Evolutionary conservation across 2,113 vertebrate genomes (phyloP).

Genomic region (Pachypanchax playfairii): DNA sequence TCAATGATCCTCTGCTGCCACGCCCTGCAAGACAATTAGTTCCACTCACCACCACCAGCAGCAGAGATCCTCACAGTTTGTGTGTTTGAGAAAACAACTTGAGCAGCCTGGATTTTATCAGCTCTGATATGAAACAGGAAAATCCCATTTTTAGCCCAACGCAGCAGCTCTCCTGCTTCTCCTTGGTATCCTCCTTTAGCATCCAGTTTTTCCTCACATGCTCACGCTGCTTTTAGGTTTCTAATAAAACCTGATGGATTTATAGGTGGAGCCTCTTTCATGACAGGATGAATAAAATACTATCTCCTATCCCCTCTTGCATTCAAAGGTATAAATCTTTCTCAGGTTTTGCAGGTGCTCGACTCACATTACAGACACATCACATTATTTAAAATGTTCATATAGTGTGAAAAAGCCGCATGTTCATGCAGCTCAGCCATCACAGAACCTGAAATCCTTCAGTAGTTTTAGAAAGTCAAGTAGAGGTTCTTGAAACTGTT

Average conservation of each 20-base stretch:
- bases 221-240: not conserved
- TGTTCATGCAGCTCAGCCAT: not conserved
- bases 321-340: not conserved
- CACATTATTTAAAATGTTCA: not conserved
- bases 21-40: no score
- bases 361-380: not conserved
- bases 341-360: not conserved
- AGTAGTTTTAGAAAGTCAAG: no score
- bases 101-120: conserved; percentile 33
- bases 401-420: not conserved
- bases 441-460: no score
- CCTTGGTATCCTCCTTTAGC: not conserved
- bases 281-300: not conserved
- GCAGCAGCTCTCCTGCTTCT: not conserved
- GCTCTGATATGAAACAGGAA: conserved; percentile 41
- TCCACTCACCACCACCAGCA: no score
- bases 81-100: conserved; percentile 18
- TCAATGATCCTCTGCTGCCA: no score
- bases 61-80: no score
- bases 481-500: no score
- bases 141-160: conserved; percentile 40
- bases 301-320: not conserved
- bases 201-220: no score
- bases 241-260: not conserved
- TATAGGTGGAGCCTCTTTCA: not conserved